Base-by-base conservation (phyloP, 1,140 invertebrate species). In the Sycobia sp. region DNA sequence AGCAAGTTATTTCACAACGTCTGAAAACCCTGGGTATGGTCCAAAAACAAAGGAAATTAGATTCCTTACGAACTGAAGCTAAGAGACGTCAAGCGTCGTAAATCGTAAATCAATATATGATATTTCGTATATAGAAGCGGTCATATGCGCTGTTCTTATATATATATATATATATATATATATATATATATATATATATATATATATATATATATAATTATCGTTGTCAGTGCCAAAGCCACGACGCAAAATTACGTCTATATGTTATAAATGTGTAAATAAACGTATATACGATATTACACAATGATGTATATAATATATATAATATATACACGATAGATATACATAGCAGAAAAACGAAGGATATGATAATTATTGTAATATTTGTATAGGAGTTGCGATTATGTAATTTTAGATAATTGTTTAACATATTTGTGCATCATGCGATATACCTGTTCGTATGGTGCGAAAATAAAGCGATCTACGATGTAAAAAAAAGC, bases 331-430 rank as follows among this genome's bases (percentile, higher is more conserved):
- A 14, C 10, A 29, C 25, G 38, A 61, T 63, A 47, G 69, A 66
- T 67, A 63, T 66, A 27, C 11, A 47, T 16, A 57, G 57, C 59
- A 64, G 22, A 27, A 51, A 36, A 68, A 36, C 34, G 44, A 63
- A 67, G 70, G 69, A 64, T 67, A 69, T 59, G 68, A 64, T 69
- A 66, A 71, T 70, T 73, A 76, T 69, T 77, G 74, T 77, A 74
- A 74, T 75, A 72, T 76, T 76, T 77, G 74, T 77, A 77, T 76
- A 77, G 75, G 67, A 73, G 71, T 73, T 74, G 71, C 67, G 67
- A 73, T 66, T 67, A 67, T 65, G 36, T 76, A 73, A 73, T 72
- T 74, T 73, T 75, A 76, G 72, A 72, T 71, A 53, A 74, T 69
- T 72, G 71, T 71, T 73, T 71, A 71, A 69, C 58, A 69, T 75